Conservation (phyloP, 2,888 invertebrate species). For the Trimorus sp. region DNA sequence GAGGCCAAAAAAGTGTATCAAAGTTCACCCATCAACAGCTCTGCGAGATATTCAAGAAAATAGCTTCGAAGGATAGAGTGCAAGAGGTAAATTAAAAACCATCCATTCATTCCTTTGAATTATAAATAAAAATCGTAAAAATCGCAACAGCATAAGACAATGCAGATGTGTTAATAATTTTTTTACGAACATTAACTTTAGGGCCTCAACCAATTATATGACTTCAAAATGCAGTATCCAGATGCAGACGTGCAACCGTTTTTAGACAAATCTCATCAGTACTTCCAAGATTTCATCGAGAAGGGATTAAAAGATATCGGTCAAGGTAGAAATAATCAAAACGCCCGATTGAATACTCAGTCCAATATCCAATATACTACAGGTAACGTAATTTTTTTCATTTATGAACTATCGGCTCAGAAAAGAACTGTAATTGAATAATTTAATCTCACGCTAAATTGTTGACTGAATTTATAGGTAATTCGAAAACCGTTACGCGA, state of each 20-base stretch:
- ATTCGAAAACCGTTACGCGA: conserved; percentile 61
- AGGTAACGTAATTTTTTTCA: conserved; percentile 64
- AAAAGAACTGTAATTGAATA: too few species aligned
- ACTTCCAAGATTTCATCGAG: conserved; percentile 93
- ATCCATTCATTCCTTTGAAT: too few species aligned
- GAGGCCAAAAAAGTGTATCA: conserved; percentile 84
- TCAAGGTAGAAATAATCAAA: conserved; percentile 78
- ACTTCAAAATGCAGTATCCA: conserved; percentile 89
- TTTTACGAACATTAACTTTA: conserved; percentile 80
- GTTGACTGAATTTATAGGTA: conserved; percentile 18
- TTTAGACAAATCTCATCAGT: conserved; percentile 90
- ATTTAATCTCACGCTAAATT: too few species aligned
- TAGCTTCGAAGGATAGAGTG: conserved; percentile 93
- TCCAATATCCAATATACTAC: conserved; percentile 74
- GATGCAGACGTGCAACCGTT: conserved; percentile 92
- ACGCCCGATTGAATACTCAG: conserved; percentile 70
- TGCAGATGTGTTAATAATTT: too few species aligned
- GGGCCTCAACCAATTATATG: conserved; percentile 91
- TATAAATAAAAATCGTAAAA: too few species aligned
- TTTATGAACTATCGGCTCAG: too few species aligned
- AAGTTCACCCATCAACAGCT: conserved; percentile 92
- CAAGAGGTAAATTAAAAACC: conserved; percentile 80
- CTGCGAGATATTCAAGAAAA: conserved; percentile 94
- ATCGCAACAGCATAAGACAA: too few species aligned
- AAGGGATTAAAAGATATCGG: conserved; percentile 87